phyloP scores from a whole-genome alignment of 2,888 invertebrate genomes.

The Eupithecia insigniata region DNA sequence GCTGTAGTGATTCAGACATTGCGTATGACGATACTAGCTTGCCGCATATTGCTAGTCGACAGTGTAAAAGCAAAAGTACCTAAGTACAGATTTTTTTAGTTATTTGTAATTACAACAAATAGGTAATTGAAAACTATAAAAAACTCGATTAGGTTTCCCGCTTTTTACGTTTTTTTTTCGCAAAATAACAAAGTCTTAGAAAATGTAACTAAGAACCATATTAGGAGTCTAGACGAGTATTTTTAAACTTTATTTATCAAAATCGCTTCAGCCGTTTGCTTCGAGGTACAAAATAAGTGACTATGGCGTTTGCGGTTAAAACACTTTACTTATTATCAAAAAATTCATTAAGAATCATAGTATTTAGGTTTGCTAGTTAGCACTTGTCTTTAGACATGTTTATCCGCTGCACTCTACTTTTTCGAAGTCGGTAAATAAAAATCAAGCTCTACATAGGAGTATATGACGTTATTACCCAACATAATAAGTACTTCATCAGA shows the following conservation, averaged over 20 bases:
- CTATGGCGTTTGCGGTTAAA: no score
- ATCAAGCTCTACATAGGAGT: not conserved
- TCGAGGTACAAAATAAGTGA: not conserved
- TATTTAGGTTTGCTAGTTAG: no score
- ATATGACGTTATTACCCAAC: not conserved
- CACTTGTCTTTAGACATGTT: no score
- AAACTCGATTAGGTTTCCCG: not conserved
- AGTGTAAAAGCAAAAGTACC: not conserved
- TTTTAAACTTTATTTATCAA: no score
- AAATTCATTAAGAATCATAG: no score
- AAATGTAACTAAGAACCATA: no score
- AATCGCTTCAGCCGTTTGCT: not conserved
- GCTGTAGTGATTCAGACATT: conserved; percentile 4
- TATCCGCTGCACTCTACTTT: not conserved
- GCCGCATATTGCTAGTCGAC: not conserved
- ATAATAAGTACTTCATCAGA: not conserved
- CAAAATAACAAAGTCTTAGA: not conserved
- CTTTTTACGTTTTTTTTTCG: no score
- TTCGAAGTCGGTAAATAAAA: not conserved
- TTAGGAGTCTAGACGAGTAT: no score
- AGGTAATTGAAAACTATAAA: not conserved
- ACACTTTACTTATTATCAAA: no score
- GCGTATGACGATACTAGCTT: not conserved
- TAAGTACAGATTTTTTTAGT: not conserved
- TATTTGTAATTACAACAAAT: not conserved